Conservation (phyloP, 2,113 vertebrate species). For the Rhombomys opimus region DNA sequence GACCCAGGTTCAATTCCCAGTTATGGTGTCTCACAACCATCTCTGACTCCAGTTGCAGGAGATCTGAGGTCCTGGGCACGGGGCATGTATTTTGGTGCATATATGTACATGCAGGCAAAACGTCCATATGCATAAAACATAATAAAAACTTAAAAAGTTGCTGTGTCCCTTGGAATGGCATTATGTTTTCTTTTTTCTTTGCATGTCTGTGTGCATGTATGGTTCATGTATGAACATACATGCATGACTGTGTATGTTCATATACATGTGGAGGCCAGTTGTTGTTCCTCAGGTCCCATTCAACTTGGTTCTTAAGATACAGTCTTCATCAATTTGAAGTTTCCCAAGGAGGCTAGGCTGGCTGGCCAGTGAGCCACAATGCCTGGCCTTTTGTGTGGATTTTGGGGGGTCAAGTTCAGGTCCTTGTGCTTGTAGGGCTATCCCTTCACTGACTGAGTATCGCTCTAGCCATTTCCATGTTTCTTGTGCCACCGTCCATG, state of each 20-base stretch:
- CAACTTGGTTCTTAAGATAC: background rate
- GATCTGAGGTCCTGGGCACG: background rate
- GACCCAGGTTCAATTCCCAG: background rate
- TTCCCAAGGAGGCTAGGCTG: background rate
- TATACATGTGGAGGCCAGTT: background rate
- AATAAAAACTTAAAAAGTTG: background rate
- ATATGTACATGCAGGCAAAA: background rate
- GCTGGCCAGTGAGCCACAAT: background rate
- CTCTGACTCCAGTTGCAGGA: background rate
- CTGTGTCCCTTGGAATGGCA: background rate
- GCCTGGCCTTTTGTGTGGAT: background rate
- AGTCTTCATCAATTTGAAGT: background rate
- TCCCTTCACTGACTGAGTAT: background rate
- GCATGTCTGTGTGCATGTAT: background rate
- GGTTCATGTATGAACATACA: background rate
- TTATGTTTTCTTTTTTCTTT: background rate
- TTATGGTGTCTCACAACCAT: background rate
- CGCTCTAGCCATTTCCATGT: background rate
- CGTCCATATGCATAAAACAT: too few species aligned
- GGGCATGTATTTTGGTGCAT: background rate
- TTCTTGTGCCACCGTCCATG: background rate
- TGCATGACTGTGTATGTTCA: background rate
- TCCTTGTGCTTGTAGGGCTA: background rate
- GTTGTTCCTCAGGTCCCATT: background rate
- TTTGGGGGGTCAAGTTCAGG: background rate